These are phyloP conservation scores for Enteromius radiatus DNA, from an alignment of 2,797 vertebrate species.

Conservation along the genomic window DNA sequence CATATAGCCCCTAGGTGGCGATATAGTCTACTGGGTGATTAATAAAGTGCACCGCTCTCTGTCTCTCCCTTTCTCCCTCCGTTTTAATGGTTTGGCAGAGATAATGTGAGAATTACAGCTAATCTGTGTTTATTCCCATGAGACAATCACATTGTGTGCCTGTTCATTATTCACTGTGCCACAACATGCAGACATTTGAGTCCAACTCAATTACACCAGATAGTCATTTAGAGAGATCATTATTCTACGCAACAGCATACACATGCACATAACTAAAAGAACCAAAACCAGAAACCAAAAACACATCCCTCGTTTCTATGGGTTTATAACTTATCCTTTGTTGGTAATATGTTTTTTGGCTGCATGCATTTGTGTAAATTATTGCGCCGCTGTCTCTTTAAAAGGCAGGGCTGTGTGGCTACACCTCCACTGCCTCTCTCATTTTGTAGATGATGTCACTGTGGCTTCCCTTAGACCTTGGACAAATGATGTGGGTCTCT, in stretches of 20 bases:
- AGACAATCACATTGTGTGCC: slow-evolving; percentile 88
- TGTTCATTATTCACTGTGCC: slow-evolving; percentile 50
- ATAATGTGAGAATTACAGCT: slow-evolving; percentile 71
- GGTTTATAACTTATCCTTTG: not conserved
- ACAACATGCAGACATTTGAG: slow-evolving; percentile 44
- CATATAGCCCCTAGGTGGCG: slow-evolving; percentile 58
- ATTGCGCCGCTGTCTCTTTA: slow-evolving; percentile 55
- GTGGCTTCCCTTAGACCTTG: slow-evolving; percentile 58
- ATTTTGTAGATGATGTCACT: slow-evolving; percentile 58
- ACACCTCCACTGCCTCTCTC: slow-evolving; percentile 49
- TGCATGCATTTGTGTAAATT: not conserved
- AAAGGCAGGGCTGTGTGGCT: slow-evolving; percentile 57
- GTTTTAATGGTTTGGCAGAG: slow-evolving; percentile 74
- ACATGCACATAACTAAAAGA: not conserved
- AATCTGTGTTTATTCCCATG: slow-evolving; percentile 74
- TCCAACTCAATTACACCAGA: slow-evolving; percentile 48
- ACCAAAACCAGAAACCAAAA: not conserved
- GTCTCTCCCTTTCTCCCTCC: slow-evolving; percentile 41
- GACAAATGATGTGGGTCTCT: slow-evolving; percentile 64
- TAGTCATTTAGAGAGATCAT: slow-evolving; percentile 40
- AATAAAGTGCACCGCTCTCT: not conserved
- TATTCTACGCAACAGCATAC: slow-evolving; percentile 28
- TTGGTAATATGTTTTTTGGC: not conserved
- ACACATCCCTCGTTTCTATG: not conserved
- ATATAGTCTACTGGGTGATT: slow-evolving; percentile 50